These are phyloP conservation scores for Clinocottus analis DNA, from an alignment of 2,113 vertebrate species.

Conservation along the genomic window DNA sequence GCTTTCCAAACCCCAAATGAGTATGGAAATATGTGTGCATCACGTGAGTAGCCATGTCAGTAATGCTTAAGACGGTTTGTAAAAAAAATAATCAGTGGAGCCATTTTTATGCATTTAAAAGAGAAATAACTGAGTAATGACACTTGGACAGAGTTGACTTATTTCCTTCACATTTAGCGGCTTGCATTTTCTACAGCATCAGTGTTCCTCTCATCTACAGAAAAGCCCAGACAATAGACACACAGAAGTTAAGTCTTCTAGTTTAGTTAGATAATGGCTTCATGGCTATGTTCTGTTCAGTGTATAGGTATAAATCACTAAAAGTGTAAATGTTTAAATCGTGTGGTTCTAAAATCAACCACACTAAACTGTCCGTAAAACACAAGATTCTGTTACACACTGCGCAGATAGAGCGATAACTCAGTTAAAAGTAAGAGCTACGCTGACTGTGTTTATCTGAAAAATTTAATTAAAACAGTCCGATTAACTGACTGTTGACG, in stretches of 20 bases:
- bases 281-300: neutral
- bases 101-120: constrained; percentile 53
- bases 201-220: constrained; percentile 26
- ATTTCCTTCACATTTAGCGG: constrained; percentile 14
- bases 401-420: neutral
- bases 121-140: constrained; percentile 46
- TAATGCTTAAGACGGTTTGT: constrained; percentile 36
- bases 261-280: neutral
- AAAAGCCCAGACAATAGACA: constrained; percentile 18
- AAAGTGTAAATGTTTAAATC: neutral
- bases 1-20: constrained; percentile 69
- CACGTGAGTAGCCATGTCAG: constrained; percentile 51
- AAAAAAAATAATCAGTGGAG: constrained; percentile 22
- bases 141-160: constrained; percentile 39
- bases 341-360: neutral
- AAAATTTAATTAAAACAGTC: too few relatives aligned
- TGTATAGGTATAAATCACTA: neutral
- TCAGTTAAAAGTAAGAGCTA: too few relatives aligned
- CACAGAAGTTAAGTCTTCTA: neutral
- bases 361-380: neutral
- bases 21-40: constrained; percentile 63
- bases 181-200: constrained; percentile 14
- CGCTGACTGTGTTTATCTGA: too few relatives aligned
- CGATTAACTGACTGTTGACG: too few relatives aligned
- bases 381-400: neutral